Evolutionary conservation across 2,113 vertebrate genomes (phyloP).

Genomic region (Callithrix jacchus): DNA sequence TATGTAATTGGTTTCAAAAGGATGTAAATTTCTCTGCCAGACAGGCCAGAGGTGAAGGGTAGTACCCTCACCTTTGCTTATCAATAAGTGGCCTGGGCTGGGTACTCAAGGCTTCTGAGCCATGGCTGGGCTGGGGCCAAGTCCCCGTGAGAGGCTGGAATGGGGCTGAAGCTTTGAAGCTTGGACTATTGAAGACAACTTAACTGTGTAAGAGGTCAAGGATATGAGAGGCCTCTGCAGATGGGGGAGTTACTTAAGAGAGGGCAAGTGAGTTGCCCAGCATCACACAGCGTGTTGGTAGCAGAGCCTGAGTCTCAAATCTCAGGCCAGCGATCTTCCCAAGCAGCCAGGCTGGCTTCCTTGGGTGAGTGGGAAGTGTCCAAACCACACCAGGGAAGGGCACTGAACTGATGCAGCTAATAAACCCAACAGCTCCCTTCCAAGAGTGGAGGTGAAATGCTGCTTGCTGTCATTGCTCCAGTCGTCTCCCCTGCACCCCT

Average conservation of each 20-base stretch:
- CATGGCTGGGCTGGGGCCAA: not conserved
- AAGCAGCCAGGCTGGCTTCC: not conserved
- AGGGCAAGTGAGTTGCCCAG: not conserved
- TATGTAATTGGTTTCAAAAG: not conserved
- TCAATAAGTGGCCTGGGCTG: not conserved
- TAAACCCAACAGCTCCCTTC: not conserved
- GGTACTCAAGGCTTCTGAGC: not conserved
- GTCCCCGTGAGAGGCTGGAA: not conserved
- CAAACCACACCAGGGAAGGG: not conserved
- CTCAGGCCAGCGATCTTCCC: not conserved
- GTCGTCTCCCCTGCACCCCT: not conserved
- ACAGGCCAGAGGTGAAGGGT: not conserved
- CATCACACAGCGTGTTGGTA: not conserved
- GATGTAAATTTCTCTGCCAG: not conserved
- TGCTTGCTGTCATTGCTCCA: not conserved
- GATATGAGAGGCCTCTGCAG: not conserved
- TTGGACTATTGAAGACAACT: not conserved
- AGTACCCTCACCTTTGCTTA: not conserved
- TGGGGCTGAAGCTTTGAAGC: not conserved
- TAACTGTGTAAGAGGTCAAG: not conserved
- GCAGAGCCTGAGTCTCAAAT: not conserved
- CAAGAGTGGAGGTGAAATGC: fast-evolving
- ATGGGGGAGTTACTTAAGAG: not conserved
- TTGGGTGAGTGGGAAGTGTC: not conserved
- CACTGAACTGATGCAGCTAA: fast-evolving